Evolutionary conservation across 2,113 vertebrate genomes (phyloP).

Genomic region (Crotalus tigris): DNA sequence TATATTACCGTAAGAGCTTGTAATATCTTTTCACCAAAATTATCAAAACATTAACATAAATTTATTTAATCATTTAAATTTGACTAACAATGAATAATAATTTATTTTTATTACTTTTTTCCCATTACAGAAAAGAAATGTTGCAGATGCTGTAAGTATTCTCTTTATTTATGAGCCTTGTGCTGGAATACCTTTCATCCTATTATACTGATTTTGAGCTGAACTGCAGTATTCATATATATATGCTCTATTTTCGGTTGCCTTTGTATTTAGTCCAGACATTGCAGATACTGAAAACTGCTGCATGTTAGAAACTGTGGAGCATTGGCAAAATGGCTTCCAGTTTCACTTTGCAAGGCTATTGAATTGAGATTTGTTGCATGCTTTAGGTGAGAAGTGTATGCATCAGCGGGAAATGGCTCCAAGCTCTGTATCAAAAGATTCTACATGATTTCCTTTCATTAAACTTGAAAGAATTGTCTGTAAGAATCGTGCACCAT

Average conservation of each 20-base stretch:
- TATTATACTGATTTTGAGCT: not conserved
- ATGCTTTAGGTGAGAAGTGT: not conserved
- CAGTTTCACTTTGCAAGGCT: not conserved
- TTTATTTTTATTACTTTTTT: conserved; percentile 19
- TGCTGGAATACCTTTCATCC: not conserved
- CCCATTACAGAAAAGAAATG: conserved; percentile 68
- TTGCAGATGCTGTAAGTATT: conserved; percentile 67
- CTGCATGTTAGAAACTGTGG: not conserved
- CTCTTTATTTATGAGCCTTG: not conserved
- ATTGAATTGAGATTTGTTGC: not conserved
- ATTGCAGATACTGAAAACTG: not conserved
- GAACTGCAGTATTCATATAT: not conserved
- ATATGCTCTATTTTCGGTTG: not conserved
- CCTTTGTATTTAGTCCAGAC: not conserved
- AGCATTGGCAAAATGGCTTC: not conserved
- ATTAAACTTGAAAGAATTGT: not conserved
- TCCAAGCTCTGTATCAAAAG: not conserved
- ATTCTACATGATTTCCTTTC: not conserved
- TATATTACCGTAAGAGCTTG: too few species aligned
- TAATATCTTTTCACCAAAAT: too few species aligned
- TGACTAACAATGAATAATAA: not conserved
- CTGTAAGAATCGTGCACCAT: not conserved
- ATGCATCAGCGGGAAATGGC: not conserved
- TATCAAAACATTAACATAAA: not conserved
- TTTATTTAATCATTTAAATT: not conserved